Base-by-base conservation (phyloP, 2,113 vertebrate genomes). In the Elgaria multicarinata region DNA sequence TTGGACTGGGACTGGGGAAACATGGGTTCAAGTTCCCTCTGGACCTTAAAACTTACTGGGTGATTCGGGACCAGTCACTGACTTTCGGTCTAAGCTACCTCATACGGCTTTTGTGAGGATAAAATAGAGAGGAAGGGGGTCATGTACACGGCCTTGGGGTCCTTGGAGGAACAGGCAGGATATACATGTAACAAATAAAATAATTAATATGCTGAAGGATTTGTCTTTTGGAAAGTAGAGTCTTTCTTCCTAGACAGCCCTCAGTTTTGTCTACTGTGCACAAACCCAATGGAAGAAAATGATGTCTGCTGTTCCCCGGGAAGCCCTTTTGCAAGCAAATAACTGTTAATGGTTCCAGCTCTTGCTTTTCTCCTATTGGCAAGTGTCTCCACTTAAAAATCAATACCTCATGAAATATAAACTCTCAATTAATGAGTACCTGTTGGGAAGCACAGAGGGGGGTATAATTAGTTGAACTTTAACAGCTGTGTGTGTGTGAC, bases 381-480 rank as follows among this genome's bases (percentile, higher is more conserved):
- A 82, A 93, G 81, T 26, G 62, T 33, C 89, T 66, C 9, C 89
- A 84, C 89, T 82, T 89, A 84, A 85, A 91, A 94, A 93, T 90
- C 89, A 2, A 26, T 92, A 94, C 31, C 50, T 83, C 74, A 72
- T 90, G 87, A 94, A 95, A 93, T 86, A 92, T 36, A 91, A 93
- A 89, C 69, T 83, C 80, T 12, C 69, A 88, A 75, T 94, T 95
- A 90, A 92, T 85, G 89, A 94, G 50, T 86, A 89, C 87, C 90
- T 89, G 84, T 78, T 89, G 94, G 92, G 92, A 95, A 88, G 46
- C 72, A 64, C 72, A 33, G 89, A 58, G 33, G 78, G 87, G 79
- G 89, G 12, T 90, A 88, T 90, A 92, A 95, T 94, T 92, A 86
- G 44, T n/a, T 87, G 86, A 83, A 83, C 72, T 94, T 93, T 2